These are phyloP conservation scores for Trichacis sp. DNA, from an alignment of 2,888 invertebrate species.

Conservation along the genomic window DNA sequence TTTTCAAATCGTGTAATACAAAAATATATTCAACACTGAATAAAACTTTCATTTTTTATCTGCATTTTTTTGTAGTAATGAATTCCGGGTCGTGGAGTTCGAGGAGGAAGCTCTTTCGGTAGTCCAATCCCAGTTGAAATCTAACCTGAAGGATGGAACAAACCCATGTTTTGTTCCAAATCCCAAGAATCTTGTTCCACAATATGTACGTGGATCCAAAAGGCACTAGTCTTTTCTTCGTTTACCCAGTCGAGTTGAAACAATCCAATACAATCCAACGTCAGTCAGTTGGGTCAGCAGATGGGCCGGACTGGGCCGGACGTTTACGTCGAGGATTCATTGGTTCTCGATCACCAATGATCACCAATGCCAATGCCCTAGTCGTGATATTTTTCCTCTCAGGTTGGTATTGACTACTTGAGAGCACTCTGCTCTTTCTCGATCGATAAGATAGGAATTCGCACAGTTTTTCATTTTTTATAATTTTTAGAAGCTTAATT, in stretches of 20 bases:
- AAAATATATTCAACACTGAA: no score
- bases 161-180: constrained; percentile 76
- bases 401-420: no score
- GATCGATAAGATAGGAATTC: no score
- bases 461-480: no score
- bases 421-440: no score
- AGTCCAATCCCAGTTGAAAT: constrained; percentile 76
- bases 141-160: constrained; percentile 44
- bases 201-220: constrained; percentile 80
- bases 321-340: constrained; percentile 97
- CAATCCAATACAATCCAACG: no score
- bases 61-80: no score
- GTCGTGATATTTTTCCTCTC: constrained; percentile 96
- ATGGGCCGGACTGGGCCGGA: no score
- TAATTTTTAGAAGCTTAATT: no score
- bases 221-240: constrained; percentile 83
- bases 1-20: no score
- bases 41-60: no score
- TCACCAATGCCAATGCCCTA: no score
- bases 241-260: constrained; percentile 94
- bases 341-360: constrained; percentile 99
- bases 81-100: constrained; percentile 95
- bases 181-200: constrained; percentile 73
- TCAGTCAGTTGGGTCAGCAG: constrained; percentile 98
- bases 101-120: constrained; percentile 92